Conservation (phyloP, 2,888 invertebrate genomes). For the Seira sanloemensis region DNA sequence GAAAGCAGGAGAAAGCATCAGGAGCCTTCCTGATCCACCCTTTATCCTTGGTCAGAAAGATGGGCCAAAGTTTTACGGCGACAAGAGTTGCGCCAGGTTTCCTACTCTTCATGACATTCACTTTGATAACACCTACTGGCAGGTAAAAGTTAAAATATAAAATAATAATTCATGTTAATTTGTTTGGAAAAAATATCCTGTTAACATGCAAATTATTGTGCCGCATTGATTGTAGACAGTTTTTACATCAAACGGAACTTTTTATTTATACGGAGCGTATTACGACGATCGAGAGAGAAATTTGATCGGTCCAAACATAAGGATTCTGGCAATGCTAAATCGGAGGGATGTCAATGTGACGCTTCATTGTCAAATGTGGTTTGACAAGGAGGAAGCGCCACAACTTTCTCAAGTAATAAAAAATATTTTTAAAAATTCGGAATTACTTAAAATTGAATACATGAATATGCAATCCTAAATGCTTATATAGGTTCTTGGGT, state of each 20-base stretch:
- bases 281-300: constrained; percentile 88
- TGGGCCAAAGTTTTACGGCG: constrained; percentile 82
- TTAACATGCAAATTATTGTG: not conserved
- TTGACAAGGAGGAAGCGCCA: constrained; percentile 88
- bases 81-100: constrained; percentile 87
- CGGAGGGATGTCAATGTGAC: constrained; percentile 88
- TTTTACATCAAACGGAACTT: constrained; percentile 89
- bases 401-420: no score
- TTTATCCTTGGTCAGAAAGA: constrained; percentile 82
- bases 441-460: no score
- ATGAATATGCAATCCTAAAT: no score
- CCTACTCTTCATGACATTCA: constrained; percentile 93
- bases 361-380: constrained; percentile 93
- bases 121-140: constrained; percentile 96
- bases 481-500: no score
- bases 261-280: constrained; percentile 93
- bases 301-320: constrained; percentile 86
- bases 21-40: constrained; percentile 85
- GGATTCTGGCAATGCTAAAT: constrained; percentile 92
- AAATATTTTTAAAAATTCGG: no score
- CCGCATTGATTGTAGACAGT: constrained; percentile 78
- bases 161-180: no score
- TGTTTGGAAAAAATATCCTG: not conserved
- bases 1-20: constrained; percentile 76
- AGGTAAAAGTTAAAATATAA: constrained; percentile 76